Base-by-base conservation (phyloP, 2,797 vertebrate species). In the Labeo calbasu region DNA sequence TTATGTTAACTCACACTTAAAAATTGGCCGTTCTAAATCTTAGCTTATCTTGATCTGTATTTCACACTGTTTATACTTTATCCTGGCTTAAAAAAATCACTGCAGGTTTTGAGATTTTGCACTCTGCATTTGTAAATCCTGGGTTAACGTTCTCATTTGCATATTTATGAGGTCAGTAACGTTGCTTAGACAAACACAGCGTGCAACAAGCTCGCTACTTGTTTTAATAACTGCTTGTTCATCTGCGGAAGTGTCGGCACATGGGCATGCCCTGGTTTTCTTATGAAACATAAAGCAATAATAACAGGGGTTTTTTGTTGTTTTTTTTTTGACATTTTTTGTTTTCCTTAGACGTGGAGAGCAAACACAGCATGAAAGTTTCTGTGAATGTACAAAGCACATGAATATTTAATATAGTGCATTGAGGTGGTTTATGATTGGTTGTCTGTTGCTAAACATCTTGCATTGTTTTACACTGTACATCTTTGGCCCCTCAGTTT, bases 401-500 rank as follows among this genome's bases (percentile, higher is more conserved):
- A 32, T 75, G 7, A 59, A 59, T 77, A 43, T 77, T 77, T 77
- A 15, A 77, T 77, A 59, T 43, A 13, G 50, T 71, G 36, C 50
- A 57, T 21, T 43, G 21, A n/a, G 36, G 79, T 14, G 51, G 61
- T 43, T 40, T 43, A 59, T 77, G 73, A 77, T 59, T 43, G 53
- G 73, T 25, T 59, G 36, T 43, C 73, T 77, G 73, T 43, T 59
- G 73, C 73, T 43, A 77, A 77, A 59, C 73, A 77, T 43, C 73
- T 77, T 23, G 12, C 53, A 76, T 76, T 23, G 53, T 59, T 43
- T 72, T 15, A 19, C 25, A 25, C 15, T 28, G 32, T 14, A 59
- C 25, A 55, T 14, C 36, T 59, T 57, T 76, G 73, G 32, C 32
- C 73, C n/a, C 2, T 7, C 1, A 8, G 14, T 40, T 23, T 36